Evolutionary conservation across 2,888 invertebrate genomes (phyloP).

Genomic region (Scrobipalpa atriplicella): DNA sequence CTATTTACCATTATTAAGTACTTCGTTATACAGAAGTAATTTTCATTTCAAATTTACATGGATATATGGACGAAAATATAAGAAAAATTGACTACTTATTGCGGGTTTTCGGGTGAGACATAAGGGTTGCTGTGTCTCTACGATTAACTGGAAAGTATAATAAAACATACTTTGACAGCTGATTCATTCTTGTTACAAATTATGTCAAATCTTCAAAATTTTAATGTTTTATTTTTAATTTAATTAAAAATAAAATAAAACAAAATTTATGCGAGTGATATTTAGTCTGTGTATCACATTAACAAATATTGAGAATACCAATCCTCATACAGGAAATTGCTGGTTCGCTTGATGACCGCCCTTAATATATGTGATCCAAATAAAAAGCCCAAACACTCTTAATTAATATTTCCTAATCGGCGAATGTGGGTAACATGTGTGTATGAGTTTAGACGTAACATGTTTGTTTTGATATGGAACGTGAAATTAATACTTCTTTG

Average conservation of each 20-base stretch:
- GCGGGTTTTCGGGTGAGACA: too few species aligned
- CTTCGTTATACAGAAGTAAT: too few species aligned
- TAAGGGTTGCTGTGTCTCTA: too few species aligned
- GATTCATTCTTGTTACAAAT: too few species aligned
- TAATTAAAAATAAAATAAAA: not conserved
- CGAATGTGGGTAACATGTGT: conserved; percentile 24
- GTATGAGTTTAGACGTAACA: not conserved
- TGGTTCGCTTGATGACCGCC: conserved; percentile 37
- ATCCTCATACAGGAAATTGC: conserved; percentile 56
- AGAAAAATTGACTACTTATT: too few species aligned
- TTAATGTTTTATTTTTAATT: too few species aligned
- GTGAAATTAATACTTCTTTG: not conserved
- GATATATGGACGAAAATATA: too few species aligned
- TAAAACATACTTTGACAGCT: too few species aligned
- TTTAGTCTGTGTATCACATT: not conserved
- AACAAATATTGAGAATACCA: conserved; percentile 34
- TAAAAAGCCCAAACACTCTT: conserved; percentile 50
- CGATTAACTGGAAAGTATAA: too few species aligned
- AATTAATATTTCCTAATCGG: conserved; percentile 57
- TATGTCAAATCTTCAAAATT: too few species aligned
- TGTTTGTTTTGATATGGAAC: not conserved
- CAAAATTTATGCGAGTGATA: not conserved
- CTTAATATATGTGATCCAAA: conserved; percentile 49
- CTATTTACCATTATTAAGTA: too few species aligned
- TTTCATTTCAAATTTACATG: too few species aligned